Conservation (phyloP, 2,888 invertebrate genomes). For the Drosophila buzzatii region DNA sequence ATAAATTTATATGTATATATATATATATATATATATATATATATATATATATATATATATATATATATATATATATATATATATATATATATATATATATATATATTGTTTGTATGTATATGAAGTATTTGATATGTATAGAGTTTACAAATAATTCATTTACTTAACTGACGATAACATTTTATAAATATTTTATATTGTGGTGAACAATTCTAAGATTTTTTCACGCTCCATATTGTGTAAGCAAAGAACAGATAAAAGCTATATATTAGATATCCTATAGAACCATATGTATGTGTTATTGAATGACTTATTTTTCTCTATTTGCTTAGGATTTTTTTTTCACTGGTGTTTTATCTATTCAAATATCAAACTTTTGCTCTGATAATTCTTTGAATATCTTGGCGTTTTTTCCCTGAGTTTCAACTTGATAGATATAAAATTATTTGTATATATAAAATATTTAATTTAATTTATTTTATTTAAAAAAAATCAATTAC, state of each 20-base stretch:
- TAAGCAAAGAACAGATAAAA: constrained; percentile 15
- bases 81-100: constrained; percentile 3
- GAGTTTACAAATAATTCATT: constrained; percentile 30
- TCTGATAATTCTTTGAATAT: neutral
- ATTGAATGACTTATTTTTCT: neutral
- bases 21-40: constrained; percentile 3
- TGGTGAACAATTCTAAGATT: constrained; percentile 19
- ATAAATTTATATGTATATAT: too few species aligned
- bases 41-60: constrained; percentile 13
- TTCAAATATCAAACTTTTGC: neutral
- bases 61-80: constrained; percentile 3
- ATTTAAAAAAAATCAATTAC: neutral
- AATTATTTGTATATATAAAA: neutral
- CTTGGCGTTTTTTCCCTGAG: constrained; percentile 21
- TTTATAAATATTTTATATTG: constrained; percentile 37
- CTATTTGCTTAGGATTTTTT: neutral
- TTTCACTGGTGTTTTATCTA: constrained; percentile 28
- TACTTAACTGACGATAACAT: constrained; percentile 35
- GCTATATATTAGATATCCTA: neutral
- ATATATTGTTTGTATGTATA: constrained; percentile 14
- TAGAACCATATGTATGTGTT: neutral
- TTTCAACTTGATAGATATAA: constrained; percentile 19
- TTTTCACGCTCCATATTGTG: constrained; percentile 18
- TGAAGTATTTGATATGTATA: constrained; percentile 29
- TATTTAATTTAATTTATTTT: neutral